Evolutionary conservation across 2,888 invertebrate genomes (phyloP), one percentile per base, ranked within the genome.

Genomic region (Octonoba sinensis): DNA sequence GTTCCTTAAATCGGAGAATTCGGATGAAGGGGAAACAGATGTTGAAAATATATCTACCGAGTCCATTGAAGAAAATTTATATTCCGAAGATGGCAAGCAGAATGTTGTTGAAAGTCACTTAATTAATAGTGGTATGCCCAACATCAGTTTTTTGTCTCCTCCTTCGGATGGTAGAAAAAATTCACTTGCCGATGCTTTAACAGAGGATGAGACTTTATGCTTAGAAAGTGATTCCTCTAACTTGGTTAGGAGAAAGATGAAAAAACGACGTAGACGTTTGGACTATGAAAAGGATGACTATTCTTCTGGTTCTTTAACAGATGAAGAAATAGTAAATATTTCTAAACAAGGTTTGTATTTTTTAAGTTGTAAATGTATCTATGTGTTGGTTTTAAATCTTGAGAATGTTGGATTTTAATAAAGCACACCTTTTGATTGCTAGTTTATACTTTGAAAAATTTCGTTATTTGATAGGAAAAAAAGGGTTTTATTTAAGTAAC

Each of bases 271-370:
- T 64, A 46, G 20, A n/a, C 15, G 44, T n/a, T n/a, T 62, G 46
- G 3, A 18, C 11, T 36, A 36, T 18, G 70, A 54, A 57, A 57
- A 46, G 15, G 18, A 51, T 47, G 62, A 73, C 47, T 24, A 51
- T 67, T 18, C 51, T n/a, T 36, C 27, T 73, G 73, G 74, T 1
- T 62, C 69, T 49, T 20, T 20, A 20, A 81, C 79, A 36, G 79
- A 81, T 81, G 79, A 81, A 73, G 79, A 81, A 67, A 13, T 49
- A 6, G 8, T 78, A 51, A 72, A 78, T 54, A 54, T 66, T 18
- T 66, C 65, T 12, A 44, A 65, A 36, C 65, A 71, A 78, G 78
- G 78, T 78, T 24, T 72, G 76, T 76, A 69, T 70, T 36, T 44
- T 16, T 36, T 62, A 24, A 57, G 36, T 36, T 11, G 36, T 36